Evolutionary conservation across 2,113 vertebrate genomes (phyloP).

Genomic region (Gobio gobio): DNA sequence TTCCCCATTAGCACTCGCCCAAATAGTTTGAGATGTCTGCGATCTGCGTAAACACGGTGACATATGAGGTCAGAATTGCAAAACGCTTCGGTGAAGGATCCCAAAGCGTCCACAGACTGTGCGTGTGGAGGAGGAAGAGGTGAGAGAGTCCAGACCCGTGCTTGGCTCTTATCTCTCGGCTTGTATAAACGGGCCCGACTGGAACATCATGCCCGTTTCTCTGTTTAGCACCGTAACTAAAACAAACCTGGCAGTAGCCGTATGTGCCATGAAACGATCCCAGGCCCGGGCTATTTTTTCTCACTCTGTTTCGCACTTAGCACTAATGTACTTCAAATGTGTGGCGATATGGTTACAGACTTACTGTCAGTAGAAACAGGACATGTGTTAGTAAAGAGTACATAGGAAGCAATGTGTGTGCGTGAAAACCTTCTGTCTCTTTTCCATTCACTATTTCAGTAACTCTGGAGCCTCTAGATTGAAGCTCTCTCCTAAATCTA

Average conservation of each 20-base stretch:
- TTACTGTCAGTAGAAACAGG: not conserved
- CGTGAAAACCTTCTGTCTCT: not conserved
- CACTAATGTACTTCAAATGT: conserved; percentile 29
- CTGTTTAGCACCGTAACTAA: conserved; percentile 54
- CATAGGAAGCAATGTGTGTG: not conserved
- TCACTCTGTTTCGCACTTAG: not conserved
- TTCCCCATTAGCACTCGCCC: conserved; percentile 1
- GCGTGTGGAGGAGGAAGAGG: conserved; percentile 16
- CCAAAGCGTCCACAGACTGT: not conserved
- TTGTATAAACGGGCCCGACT: conserved; percentile 46
- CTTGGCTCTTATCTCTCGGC: conserved; percentile 48
- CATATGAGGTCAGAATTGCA: conserved; percentile 31
- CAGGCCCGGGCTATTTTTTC: conserved; percentile 15
- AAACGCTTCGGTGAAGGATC: conserved; percentile 29
- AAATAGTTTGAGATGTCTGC: conserved; percentile 28
- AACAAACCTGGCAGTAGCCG: conserved; percentile 47
- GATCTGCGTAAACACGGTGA: conserved; percentile 18
- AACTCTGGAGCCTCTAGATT: not conserved
- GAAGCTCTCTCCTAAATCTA: not conserved
- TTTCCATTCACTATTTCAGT: not conserved
- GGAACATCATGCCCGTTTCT: conserved; percentile 41
- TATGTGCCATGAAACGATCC: conserved; percentile 11
- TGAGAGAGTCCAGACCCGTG: conserved; percentile 35
- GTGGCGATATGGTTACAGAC: not conserved
- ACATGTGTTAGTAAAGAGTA: not conserved